A percentile compares a stretch with the other conserved stretches of the same genome.
phyloP scores from a whole-genome alignment of 1,140 invertebrate species.

The Kradibia gibbosae region DNA sequence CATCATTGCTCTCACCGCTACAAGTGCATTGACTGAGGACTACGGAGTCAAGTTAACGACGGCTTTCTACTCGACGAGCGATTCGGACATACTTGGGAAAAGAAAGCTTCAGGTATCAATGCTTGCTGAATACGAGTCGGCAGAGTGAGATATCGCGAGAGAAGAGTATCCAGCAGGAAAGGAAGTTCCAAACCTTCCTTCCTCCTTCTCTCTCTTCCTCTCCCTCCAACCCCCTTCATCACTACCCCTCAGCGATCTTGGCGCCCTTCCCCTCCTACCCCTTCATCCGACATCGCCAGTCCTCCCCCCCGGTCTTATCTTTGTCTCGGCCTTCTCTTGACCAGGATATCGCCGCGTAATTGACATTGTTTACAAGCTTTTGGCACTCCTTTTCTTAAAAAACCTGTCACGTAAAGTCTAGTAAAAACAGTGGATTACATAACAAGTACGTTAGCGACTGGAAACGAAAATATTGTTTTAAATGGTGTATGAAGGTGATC shows the following conservation, averaged over 20 bases:
- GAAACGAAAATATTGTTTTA: not conserved
- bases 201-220: not conserved
- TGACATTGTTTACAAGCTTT: not conserved
- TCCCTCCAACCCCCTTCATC: not conserved
- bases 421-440: not conserved
- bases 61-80: conserved; percentile 9
- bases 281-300: not conserved
- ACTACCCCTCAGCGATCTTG: not conserved
- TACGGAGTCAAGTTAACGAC: conserved; percentile 41
- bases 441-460: not conserved
- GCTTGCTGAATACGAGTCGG: not conserved
- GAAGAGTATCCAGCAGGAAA: conserved; percentile 47
- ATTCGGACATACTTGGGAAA: conserved; percentile 19
- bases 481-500: not conserved
- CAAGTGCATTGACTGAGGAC: conserved; percentile 22
- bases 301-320: not conserved
- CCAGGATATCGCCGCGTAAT: not conserved
- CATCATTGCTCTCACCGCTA: not conserved
- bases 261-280: not conserved
- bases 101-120: conserved; percentile 24
- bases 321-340: too few species aligned
- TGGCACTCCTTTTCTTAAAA: not conserved
- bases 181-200: conserved; percentile 48
- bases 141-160: conserved; percentile 43
- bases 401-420: not conserved